A percentile compares a stretch with the other conserved stretches of the same genome.
These are phyloP conservation scores for Propsilocerus akamusi DNA, from an alignment of 1,140 invertebrate genomes.

Conservation along the genomic window DNA sequence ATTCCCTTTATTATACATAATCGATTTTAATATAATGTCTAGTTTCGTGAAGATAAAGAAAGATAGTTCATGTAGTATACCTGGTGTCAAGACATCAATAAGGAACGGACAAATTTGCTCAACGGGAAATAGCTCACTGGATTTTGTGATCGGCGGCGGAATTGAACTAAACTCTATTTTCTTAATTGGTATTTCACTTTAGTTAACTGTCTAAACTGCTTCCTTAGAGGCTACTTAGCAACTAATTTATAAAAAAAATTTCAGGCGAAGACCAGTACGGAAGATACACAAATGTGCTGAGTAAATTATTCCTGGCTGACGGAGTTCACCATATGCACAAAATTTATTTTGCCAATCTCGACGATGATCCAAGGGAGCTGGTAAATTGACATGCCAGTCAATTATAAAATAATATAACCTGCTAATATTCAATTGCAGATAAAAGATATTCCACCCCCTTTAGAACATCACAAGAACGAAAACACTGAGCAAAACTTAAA, in stretches of 20 bases:
- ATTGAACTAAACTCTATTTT: neutral
- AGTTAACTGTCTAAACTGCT: neutral
- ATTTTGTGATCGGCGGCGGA: neutral
- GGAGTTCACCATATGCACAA: constrained; percentile 51
- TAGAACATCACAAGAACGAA: constrained; percentile 12
- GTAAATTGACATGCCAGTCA: no score
- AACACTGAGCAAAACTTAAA: constrained; percentile 11
- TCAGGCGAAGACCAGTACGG: constrained; percentile 64
- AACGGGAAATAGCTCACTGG: neutral
- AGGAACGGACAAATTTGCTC: neutral
- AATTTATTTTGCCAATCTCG: constrained; percentile 48
- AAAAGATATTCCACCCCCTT: constrained; percentile 26
- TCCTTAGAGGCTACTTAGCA: no score
- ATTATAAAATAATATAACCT: constrained; percentile 20
- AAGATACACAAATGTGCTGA: constrained; percentile 49
- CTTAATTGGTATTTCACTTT: neutral
- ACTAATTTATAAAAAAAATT: no score
- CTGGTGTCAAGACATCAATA: neutral
- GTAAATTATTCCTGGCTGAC: constrained; percentile 71
- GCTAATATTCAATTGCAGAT: constrained; percentile 18
- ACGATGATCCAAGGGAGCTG: constrained; percentile 41
- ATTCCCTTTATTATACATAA: no score
- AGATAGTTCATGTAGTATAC: neutral
- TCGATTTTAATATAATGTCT: neutral
- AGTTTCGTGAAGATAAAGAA: neutral